Evolutionary conservation across 2,888 invertebrate genomes (phyloP).

Genomic region (Tachina lurida): DNA sequence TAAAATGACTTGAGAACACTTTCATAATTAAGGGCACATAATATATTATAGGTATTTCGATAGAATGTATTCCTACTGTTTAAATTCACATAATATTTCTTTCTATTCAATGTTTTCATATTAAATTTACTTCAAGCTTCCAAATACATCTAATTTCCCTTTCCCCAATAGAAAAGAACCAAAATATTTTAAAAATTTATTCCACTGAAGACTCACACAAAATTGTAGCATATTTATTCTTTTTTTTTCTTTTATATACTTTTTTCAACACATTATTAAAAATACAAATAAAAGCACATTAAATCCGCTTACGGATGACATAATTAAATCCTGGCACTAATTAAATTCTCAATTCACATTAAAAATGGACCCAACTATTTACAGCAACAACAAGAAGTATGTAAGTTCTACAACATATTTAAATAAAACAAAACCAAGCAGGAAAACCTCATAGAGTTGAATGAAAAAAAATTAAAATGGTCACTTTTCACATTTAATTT

Average conservation of each 20-base stretch:
- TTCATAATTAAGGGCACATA: too few species aligned
- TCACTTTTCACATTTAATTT: constrained; percentile 74
- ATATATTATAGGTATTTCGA: too few species aligned
- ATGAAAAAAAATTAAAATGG: constrained; percentile 61
- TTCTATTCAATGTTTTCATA: background rate
- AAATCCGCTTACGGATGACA: constrained; percentile 74
- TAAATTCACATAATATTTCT: too few species aligned
- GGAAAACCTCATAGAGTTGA: constrained; percentile 57
- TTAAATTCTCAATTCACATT: constrained; percentile 75
- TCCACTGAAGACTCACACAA: constrained; percentile 42
- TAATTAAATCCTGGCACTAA: constrained; percentile 83
- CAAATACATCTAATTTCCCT: background rate
- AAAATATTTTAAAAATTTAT: constrained; percentile 55
- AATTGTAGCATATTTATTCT: constrained; percentile 10
- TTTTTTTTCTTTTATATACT: background rate
- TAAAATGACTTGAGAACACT: too few species aligned
- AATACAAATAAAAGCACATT: constrained; percentile 71
- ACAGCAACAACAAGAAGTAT: constrained; percentile 27
- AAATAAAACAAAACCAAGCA: constrained; percentile 23
- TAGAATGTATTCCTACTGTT: too few species aligned
- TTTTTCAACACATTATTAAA: constrained; percentile 70
- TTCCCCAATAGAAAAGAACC: background rate
- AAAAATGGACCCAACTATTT: constrained; percentile 67
- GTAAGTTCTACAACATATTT: constrained; percentile 13
- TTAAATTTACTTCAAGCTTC: background rate